Conservation (phyloP, 2,797 vertebrate species). For the Zenarchopterus dispar region DNA sequence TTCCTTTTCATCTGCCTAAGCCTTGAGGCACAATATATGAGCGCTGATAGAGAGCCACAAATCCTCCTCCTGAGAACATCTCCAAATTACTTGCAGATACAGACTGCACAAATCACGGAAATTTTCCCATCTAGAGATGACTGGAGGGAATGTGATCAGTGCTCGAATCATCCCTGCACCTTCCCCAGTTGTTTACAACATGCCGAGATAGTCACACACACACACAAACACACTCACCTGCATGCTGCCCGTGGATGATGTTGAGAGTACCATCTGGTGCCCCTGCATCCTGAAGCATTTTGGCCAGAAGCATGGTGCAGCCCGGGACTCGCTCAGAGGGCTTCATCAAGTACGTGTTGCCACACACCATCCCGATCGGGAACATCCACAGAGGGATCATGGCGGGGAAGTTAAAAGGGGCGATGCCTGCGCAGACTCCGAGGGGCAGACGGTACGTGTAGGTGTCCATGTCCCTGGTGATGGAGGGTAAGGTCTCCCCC, state of each 20-base stretch:
- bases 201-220: too few relatives aligned
- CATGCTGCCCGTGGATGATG: conserved; percentile 95
- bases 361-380: conserved; percentile 95
- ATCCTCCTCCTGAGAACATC: conserved; percentile 19
- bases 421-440: conserved; percentile 94
- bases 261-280: conserved; percentile 94
- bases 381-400: conserved; percentile 99
- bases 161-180: conserved; percentile 30
- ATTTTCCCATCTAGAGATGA: conserved; percentile 34
- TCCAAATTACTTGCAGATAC: conserved; percentile 23
- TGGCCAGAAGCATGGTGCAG: conserved; percentile 93
- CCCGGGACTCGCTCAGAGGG: conserved; percentile 96
- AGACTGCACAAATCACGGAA: conserved; percentile 39
- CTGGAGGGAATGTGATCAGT: conserved; percentile 35
- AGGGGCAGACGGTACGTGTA: conserved; percentile 93
- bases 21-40: conserved; percentile 11
- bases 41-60: too few relatives aligned
- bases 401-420: conserved; percentile 97
- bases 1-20: conserved; percentile 5
- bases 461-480: conserved; percentile 98
- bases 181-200: conserved; percentile 20
- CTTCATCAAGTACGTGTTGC: conserved; percentile 97
- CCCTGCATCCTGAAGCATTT: conserved; percentile 93
- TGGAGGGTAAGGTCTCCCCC: conserved; percentile 95
- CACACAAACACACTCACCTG: conserved; percentile 76